phyloP scores from a whole-genome alignment of 2,888 invertebrate genomes.

The Nymphalis polychloros region DNA sequence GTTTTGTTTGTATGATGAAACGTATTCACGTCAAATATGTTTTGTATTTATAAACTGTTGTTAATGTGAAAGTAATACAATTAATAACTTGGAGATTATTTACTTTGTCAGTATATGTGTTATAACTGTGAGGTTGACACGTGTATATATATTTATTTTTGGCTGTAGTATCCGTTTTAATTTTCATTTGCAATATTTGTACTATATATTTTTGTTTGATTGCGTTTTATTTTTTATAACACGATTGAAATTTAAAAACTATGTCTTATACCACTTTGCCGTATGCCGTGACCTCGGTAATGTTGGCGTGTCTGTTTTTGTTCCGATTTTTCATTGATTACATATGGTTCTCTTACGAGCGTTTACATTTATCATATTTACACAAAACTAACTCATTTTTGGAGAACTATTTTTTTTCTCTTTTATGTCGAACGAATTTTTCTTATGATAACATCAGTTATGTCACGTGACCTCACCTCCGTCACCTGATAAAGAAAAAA shows the following conservation, averaged over 20 bases:
- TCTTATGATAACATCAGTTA: background rate
- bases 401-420: too few species aligned
- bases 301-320: conserved; percentile 20
- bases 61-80: conserved; percentile 9
- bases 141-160: background rate
- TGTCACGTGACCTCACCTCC: too few species aligned
- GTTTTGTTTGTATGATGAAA: background rate
- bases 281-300: conserved; percentile 11
- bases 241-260: background rate
- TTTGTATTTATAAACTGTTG: conserved; percentile 23
- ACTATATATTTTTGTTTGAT: conserved; percentile 15
- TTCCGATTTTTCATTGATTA: conserved; percentile 8
- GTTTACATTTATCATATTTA: background rate
- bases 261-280: conserved; percentile 10
- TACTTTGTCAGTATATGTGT: conserved; percentile 6
- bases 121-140: background rate
- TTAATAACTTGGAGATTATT: conserved; percentile 1
- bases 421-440: too few species aligned
- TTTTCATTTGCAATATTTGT: conserved; percentile 23
- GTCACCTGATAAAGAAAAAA: background rate
- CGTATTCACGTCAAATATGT: background rate
- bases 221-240: conserved; percentile 15
- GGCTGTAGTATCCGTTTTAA: conserved; percentile 4
- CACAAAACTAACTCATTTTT: background rate
- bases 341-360: background rate